Evolutionary conservation across 2,797 vertebrate genomes (phyloP).

Genomic region (Glossophaga mutica): DNA sequence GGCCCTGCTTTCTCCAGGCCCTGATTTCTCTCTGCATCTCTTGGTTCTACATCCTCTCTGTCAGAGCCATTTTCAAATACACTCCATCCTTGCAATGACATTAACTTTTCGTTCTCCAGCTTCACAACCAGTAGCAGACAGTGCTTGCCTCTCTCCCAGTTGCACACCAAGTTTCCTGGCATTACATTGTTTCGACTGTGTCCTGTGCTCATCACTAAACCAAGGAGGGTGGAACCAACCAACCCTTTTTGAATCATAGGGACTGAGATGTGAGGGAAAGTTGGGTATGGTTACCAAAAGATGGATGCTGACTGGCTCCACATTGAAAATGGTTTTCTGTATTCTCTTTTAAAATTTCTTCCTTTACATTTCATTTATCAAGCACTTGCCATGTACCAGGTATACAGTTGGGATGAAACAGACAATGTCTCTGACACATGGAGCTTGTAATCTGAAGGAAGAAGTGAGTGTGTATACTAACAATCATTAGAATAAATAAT

Average conservation of each 20-base stretch:
- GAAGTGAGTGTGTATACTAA: background rate
- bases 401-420: background rate
- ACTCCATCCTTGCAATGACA: background rate
- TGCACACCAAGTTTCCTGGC: background rate
- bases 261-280: background rate
- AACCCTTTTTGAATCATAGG: background rate
- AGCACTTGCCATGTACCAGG: background rate
- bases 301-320: background rate
- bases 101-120: background rate
- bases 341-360: background rate
- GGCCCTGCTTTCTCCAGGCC: background rate
- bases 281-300: background rate
- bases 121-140: background rate
- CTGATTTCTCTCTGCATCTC: background rate
- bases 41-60: background rate
- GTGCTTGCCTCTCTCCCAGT: background rate
- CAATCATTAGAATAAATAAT: background rate
- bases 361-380: background rate
- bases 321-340: background rate
- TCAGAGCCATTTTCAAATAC: background rate
- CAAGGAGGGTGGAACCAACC: background rate
- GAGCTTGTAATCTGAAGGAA: background rate
- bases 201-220: background rate
- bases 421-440: background rate
- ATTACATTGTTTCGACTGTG: background rate